Percentiles rank a stretch among this genome's conserved stretches.
phyloP scores from a whole-genome alignment of 2,113 vertebrate genomes.

The Canis aureus region DNA sequence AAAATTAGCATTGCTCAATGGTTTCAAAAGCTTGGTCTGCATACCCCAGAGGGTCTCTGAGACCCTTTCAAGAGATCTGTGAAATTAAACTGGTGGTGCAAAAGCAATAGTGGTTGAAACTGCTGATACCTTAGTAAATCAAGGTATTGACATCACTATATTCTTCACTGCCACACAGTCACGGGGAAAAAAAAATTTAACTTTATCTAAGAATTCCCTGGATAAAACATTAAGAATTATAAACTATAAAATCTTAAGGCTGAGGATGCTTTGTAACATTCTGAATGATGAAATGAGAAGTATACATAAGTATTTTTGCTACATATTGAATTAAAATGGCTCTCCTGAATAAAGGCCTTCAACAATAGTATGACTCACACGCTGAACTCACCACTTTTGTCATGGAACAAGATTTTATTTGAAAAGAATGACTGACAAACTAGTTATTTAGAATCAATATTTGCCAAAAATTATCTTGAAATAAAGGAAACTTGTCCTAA shows the following conservation, averaged over 20 bases:
- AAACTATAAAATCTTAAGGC: background rate
- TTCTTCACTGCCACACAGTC: background rate
- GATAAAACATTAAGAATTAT: background rate
- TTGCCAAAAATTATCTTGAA: background rate
- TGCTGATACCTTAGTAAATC: background rate
- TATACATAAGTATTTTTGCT: background rate
- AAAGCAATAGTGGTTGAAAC: background rate
- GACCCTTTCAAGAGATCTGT: background rate
- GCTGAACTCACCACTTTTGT: background rate
- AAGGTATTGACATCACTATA: background rate
- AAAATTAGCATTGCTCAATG: background rate
- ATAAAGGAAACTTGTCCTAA: background rate
- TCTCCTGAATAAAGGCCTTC: background rate
- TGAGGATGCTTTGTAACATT: background rate
- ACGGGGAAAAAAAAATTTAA: background rate
- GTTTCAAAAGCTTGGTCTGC: background rate
- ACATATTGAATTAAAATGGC: background rate
- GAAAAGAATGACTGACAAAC: background rate
- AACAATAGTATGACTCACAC: background rate
- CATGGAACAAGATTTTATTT: background rate
- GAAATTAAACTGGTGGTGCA: background rate
- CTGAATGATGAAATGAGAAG: background rate
- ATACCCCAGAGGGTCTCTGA: background rate
- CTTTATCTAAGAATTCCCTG: background rate
- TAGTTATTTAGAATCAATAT: background rate